Conservation (phyloP, 2,797 vertebrate genomes). For the Microctenopoma stevenorrisi region DNA sequence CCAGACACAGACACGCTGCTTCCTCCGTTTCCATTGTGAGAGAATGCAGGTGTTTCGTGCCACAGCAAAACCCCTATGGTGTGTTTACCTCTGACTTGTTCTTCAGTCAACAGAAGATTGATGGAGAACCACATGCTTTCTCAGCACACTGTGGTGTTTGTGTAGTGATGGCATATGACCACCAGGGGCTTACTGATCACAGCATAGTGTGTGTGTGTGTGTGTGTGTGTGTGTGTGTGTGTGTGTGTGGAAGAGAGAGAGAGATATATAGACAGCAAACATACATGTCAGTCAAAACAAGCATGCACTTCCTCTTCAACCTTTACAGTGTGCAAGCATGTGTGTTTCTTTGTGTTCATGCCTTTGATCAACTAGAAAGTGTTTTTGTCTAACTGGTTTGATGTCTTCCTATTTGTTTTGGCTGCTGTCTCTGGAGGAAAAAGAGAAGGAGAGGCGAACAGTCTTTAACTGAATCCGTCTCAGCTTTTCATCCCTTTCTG, state of each 20-base stretch:
- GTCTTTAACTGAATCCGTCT: slow-evolving; percentile 44
- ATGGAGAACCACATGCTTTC: slow-evolving; percentile 59
- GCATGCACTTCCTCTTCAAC: slow-evolving; percentile 12
- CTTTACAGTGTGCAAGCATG: not conserved
- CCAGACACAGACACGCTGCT: slow-evolving; percentile 30
- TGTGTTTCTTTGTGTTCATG: not conserved
- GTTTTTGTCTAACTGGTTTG: slow-evolving; percentile 44
- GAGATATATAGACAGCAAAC: slow-evolving; percentile 11
- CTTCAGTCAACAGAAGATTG: slow-evolving; percentile 76
- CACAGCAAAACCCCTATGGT: slow-evolving; percentile 63
- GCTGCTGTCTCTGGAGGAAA: slow-evolving; percentile 36
- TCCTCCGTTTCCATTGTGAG: slow-evolving; percentile 29
- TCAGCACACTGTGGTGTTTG: slow-evolving; percentile 39
- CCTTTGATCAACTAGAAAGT: slow-evolving; percentile 25
- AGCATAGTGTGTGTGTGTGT: slow-evolving; percentile 19
- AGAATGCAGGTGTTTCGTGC: slow-evolving; percentile 69
- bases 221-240: slow-evolving; percentile 27
- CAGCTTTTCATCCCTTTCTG: slow-evolving; percentile 53
- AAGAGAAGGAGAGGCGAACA: slow-evolving; percentile 14
- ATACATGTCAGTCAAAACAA: slow-evolving; percentile 33
- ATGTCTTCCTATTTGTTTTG: slow-evolving; percentile 47
- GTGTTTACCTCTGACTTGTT: slow-evolving; percentile 74
- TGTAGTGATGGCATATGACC: slow-evolving; percentile 64
- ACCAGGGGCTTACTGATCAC: slow-evolving; percentile 72
- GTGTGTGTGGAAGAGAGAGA: slow-evolving; percentile 10